A percentile compares a stretch with the other conserved stretches of the same genome.
Evolutionary conservation across 1,140 invertebrate genomes (phyloP).

Genomic region (Sinella curviseta): DNA sequence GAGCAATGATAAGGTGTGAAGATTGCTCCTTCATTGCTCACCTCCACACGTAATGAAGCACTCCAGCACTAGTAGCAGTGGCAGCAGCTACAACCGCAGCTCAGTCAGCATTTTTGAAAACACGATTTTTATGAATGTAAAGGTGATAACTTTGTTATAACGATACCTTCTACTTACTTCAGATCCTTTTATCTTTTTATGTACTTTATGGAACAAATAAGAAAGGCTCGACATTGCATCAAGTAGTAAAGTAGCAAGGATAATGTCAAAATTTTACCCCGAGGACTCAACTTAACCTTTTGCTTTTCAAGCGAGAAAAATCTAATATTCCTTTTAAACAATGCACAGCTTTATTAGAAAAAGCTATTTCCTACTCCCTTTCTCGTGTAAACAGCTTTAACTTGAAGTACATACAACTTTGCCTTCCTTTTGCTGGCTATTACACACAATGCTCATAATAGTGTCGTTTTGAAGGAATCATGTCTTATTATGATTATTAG

Average conservation of each 20-base stretch:
- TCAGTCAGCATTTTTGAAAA: neutral
- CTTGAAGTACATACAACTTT: slow-evolving; percentile 25
- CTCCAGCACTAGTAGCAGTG: neutral
- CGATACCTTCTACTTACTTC: neutral
- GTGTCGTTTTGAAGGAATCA: neutral
- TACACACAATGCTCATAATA: neutral
- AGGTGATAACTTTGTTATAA: slow-evolving; percentile 16
- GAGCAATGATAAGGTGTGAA: slow-evolving; percentile 48
- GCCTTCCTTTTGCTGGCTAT: slow-evolving; percentile 14
- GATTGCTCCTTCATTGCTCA: slow-evolving; percentile 38
- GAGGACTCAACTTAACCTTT: neutral
- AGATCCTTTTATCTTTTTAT: neutral
- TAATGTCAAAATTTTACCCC: slow-evolving; percentile 4
- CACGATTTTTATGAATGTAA: neutral
- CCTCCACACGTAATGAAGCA: too few species aligned
- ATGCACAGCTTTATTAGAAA: neutral
- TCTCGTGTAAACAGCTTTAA: too few species aligned
- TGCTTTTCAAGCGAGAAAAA: neutral
- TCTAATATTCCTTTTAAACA: neutral
- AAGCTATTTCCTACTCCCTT: neutral
- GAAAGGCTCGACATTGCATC: neutral
- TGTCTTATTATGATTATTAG: slow-evolving; percentile 4
- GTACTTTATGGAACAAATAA: neutral
- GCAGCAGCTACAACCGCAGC: neutral
- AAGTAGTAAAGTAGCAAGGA: neutral